Evolutionary conservation across 1,140 invertebrate species (phyloP).

Genomic region (Lepidurus apus): DNA sequence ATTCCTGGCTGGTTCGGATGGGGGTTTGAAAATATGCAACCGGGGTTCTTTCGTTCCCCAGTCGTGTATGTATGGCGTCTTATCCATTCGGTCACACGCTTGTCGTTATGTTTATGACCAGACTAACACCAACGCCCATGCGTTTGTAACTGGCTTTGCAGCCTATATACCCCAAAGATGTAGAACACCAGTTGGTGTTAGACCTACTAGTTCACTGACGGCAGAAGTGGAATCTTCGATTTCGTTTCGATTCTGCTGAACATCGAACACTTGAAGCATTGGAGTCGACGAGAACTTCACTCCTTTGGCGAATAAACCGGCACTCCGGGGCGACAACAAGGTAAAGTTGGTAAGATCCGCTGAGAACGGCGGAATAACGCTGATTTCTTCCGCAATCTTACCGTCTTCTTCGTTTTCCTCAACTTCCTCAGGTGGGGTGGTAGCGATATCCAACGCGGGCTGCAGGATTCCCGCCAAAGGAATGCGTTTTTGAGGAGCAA

Average conservation of each 20-base stretch:
- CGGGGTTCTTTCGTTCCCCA: too few species aligned
- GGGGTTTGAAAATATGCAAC: too few species aligned
- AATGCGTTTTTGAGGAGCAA: constrained; percentile 13
- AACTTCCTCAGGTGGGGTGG: constrained; percentile 39
- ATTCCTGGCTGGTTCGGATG: too few species aligned
- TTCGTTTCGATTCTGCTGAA: not conserved
- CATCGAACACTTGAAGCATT: not conserved
- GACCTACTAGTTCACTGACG: too few species aligned
- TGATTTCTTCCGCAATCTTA: constrained; percentile 10
- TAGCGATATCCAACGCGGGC: constrained; percentile 39
- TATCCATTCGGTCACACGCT: too few species aligned
- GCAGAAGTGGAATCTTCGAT: not conserved
- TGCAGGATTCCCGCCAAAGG: constrained; percentile 40
- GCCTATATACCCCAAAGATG: too few species aligned
- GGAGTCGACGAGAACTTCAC: constrained; percentile 36
- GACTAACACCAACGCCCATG: too few species aligned
- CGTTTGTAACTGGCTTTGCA: too few species aligned
- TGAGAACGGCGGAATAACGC: constrained; percentile 35
- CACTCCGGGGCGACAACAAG: constrained; percentile 35
- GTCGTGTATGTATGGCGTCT: too few species aligned
- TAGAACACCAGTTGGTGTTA: too few species aligned
- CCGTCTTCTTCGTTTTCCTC: constrained; percentile 36
- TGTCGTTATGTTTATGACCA: too few species aligned
- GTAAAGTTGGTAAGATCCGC: constrained; percentile 41
- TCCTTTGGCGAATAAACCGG: constrained; percentile 38